Base-by-base conservation (phyloP, 2,113 vertebrate species). In the Pelecanoides urinatrix region DNA sequence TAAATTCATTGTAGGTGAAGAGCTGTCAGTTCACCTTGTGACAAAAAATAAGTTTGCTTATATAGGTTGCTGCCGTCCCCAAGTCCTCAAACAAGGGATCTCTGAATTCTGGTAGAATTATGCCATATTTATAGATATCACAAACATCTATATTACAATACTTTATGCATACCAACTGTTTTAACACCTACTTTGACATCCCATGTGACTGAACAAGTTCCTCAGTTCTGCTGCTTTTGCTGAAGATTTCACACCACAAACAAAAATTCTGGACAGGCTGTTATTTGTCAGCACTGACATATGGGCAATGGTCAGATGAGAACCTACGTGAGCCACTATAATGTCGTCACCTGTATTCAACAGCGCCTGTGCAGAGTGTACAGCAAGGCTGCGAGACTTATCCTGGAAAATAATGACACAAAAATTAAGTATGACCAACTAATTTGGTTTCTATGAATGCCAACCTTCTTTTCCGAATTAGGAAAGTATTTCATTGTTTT, bases 361-460 rank as follows among this genome's bases (percentile, higher is more conserved):
- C 92, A 99, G 96, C 3, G 97, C 96, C 87, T 90, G 98, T 16
- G 98, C 98, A 25, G 98, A 97, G 59, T 98, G 98, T 4, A 99
- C 98, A 62, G 98, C 98, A 9, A 99, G 95, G 89, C 98, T 98
- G 96, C 99, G 98, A 61, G 98, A 98, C 95, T 99, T 99, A 90
- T 99, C 99, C 99, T 99, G 42, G 7, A 79, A 96, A 92, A 96
- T 34, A 96, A 92, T 7, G 30, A 61, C 10, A 79, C 14, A 92
- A 88, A 67, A 88, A 73, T 79, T 81, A 93, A 49, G 32, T 58
- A 77, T 5, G 2, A 38, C 16, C 59, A 73, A 34, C 8, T 83
- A 2, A 12, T 59, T 44, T 32, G 6, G 13, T 38, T 78, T 52
- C 72, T 74, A 1, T 36, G 38, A 72, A 44, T 72, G 77, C 11